These are phyloP conservation scores for Rhincodon typus DNA, from an alignment of 2,797 vertebrate species.

Conservation along the genomic window DNA sequence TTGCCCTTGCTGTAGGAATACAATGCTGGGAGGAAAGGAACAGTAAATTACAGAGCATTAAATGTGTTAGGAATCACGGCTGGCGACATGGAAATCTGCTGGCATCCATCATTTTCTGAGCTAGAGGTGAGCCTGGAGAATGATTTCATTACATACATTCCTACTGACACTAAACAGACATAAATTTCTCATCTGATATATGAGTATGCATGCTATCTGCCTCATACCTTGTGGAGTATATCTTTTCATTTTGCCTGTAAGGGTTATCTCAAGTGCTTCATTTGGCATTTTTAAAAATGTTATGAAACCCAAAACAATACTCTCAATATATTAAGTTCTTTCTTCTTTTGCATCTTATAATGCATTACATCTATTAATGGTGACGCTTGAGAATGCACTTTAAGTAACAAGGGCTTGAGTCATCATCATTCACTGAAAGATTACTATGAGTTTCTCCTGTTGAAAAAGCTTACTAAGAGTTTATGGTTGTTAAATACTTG, in stretches of 20 bases:
- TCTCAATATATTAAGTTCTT: neutral
- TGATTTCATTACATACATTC: neutral
- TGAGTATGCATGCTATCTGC: no score
- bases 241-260: neutral
- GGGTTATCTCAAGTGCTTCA: neutral
- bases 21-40: neutral
- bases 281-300: neutral
- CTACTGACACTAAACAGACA: neutral
- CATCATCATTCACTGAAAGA: neutral
- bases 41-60: neutral
- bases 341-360: neutral
- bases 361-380: neutral
- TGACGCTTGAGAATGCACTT: neutral
- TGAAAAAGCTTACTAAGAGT: neutral
- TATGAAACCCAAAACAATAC: neutral
- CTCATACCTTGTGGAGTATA: neutral
- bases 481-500: neutral
- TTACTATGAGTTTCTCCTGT: no score
- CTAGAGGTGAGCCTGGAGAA: neutral
- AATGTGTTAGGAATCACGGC: neutral
- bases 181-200: neutral
- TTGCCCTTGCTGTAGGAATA: neutral
- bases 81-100: neutral
- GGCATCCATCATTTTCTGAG: neutral
- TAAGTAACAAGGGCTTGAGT: neutral